These are phyloP conservation scores for Leptopterna dolabrata DNA, from an alignment of 2,888 invertebrate species.

Conservation along the genomic window DNA sequence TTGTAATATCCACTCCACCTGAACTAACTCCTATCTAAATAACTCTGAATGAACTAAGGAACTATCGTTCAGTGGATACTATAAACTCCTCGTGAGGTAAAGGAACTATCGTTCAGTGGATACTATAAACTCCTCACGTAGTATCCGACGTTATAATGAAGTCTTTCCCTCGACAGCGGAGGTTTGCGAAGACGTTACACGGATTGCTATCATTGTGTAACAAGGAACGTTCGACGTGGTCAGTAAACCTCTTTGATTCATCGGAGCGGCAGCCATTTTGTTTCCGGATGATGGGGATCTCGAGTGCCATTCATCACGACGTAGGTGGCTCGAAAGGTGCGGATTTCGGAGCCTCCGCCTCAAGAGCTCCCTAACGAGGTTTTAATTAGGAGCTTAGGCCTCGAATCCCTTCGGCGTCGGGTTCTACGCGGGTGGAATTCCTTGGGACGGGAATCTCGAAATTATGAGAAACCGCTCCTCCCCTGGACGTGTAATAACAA, in stretches of 20 bases:
- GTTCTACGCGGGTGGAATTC: neutral
- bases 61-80: no score
- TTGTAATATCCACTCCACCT: no score
- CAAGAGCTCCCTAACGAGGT: neutral
- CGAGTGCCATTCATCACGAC: neutral
- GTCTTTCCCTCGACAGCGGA: no score
- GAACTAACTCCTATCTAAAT: no score
- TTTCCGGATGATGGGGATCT: neutral
- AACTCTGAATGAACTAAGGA: no score
- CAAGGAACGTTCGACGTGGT: neutral
- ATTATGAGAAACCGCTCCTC: neutral
- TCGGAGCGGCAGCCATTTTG: neutral
- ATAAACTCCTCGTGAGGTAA: no score
- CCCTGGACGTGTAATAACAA: neutral
- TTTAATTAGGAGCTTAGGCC: neutral
- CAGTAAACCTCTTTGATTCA: slow-evolving; percentile 2
- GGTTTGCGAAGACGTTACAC: neutral
- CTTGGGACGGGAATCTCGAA: neutral
- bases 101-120: no score
- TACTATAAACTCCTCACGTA: no score
- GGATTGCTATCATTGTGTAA: neutral
- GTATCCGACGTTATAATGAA: no score
- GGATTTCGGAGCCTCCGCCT: neutral
- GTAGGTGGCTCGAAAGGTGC: neutral
- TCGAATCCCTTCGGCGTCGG: neutral